phyloP scores from a whole-genome alignment of 2,113 vertebrate species.

The Chrysochloris asiatica region DNA sequence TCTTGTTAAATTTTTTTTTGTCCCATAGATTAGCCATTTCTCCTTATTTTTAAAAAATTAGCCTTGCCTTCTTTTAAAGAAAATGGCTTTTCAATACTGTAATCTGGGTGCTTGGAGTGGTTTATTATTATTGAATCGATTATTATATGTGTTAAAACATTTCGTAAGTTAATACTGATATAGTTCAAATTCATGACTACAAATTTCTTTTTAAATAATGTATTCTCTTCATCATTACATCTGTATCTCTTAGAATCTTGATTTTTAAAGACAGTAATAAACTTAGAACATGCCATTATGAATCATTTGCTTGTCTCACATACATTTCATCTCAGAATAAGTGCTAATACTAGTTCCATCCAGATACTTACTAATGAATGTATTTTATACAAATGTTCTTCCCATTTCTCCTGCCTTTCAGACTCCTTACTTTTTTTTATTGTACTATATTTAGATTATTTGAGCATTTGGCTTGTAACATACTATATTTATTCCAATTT shows the following conservation, averaged over 20 bases:
- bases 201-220: background rate
- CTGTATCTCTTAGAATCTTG: background rate
- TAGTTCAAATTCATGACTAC: background rate
- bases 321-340: background rate
- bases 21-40: background rate
- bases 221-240: background rate
- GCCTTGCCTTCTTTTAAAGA: background rate
- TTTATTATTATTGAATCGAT: background rate
- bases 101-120: background rate
- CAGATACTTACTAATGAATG: background rate
- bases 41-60: background rate
- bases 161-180: background rate
- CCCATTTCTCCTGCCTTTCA: background rate
- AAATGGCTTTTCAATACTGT: background rate
- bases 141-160: background rate
- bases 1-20: background rate
- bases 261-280: background rate
- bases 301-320: background rate
- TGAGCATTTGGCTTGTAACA: background rate
- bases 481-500: background rate
- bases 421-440: too few relatives aligned
- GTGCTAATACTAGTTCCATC: background rate
- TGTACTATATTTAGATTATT: background rate
- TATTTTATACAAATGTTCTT: background rate
- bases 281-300: background rate